Evolutionary conservation across 2,113 vertebrate species (phyloP).

Genomic region (Oryctolagus cuniculus): DNA sequence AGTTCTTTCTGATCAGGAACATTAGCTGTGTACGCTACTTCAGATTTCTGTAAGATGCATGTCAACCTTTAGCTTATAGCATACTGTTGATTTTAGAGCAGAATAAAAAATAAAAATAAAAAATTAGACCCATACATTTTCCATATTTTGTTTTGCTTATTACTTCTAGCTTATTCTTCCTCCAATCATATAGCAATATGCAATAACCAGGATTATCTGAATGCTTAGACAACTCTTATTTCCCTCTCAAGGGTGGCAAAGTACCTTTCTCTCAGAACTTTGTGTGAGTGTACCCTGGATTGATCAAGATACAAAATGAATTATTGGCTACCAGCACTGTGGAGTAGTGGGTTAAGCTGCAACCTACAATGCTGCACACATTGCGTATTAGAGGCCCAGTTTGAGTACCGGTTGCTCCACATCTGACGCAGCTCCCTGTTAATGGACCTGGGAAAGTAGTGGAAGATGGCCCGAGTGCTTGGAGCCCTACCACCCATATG

Average conservation of each 20-base stretch:
- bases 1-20: background rate
- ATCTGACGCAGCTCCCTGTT: too few relatives aligned
- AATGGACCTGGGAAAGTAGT: too few relatives aligned
- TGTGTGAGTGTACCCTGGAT: background rate
- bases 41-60: background rate
- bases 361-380: too few relatives aligned
- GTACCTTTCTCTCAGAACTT: background rate
- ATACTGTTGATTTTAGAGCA: background rate
- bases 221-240: background rate
- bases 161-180: background rate
- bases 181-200: background rate
- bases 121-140: background rate
- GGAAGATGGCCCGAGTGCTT: too few relatives aligned
- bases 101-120: background rate
- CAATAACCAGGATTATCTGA: background rate
- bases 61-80: background rate
- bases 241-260: background rate
- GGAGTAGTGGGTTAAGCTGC: too few relatives aligned
- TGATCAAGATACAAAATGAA: conserved; percentile 10
- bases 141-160: conserved; percentile 7
- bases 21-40: background rate
- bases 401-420: too few relatives aligned
- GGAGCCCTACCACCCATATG: too few relatives aligned
- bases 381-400: too few relatives aligned
- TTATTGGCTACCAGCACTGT: background rate